Evolutionary conservation across 2,797 vertebrate genomes (phyloP), one percentile per base, ranked within the genome.

Genomic region (Brachyrhaphis roseni): DNA sequence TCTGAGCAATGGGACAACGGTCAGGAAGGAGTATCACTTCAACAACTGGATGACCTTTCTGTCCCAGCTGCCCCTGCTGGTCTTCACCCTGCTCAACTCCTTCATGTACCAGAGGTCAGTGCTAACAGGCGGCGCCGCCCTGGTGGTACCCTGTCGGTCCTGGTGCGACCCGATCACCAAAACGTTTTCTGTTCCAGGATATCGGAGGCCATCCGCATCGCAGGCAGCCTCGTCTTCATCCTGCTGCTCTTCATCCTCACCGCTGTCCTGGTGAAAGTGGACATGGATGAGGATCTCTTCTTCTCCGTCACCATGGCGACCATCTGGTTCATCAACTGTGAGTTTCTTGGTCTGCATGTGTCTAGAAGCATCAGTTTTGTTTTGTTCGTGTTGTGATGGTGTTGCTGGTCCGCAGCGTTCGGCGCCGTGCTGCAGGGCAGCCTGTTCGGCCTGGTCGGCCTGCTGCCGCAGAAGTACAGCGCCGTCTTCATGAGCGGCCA

Each of bases 1-100:
- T 45, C 73, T 2, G 87, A 83, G 36, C 49, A 95, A 96, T 4
- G 87, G 89, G n/a, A 95, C 95, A 23, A 70, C 51, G 0, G 74
- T 57, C 8, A 59, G 0, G 5, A 90, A 88, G 15, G 86, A 96
- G 47, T 97, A 97, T 84, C 95, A 96, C 90, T 98, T 98, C 92
- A 96, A 96, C 93, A 98, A 97, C 93, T 98, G 97, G 97, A 96
- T 98, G 96, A 97, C 96, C 0, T 93, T 98, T 39, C 95, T 98
- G 1, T 97, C 97, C 80, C 97, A 98, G 94, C 96, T 98, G 80
- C 97, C 97, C 0, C 91, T 98, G 83, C 93, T 98, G 81, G 91
- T 98, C 4, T 98, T 97, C 92, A 98, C 97, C 0, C 92, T 97
- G 46, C 97, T 98, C 86, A 98, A 97, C 93, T 98, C 97, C 82